phyloP scores from a whole-genome alignment of 2,113 vertebrate genomes.

The Chloropsis hardwickii region DNA sequence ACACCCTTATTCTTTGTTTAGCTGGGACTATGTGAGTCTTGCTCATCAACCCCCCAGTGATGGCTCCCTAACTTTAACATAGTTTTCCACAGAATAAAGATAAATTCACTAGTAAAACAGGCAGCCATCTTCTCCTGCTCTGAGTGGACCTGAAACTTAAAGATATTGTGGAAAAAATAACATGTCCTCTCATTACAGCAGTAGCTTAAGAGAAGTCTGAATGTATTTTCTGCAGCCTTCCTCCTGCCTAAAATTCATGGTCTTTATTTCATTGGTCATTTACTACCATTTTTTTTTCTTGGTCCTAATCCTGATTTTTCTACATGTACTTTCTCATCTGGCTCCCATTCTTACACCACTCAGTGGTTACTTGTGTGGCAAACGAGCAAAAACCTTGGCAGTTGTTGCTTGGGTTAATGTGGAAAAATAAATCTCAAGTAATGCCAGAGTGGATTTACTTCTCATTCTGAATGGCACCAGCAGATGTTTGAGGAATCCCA shows the following conservation, averaged over 20 bases:
- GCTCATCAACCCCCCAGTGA: neutral
- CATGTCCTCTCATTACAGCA: neutral
- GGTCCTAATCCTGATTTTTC: constrained; percentile 63
- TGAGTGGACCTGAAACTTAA: neutral
- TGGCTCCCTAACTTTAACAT: neutral
- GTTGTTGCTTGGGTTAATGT: constrained; percentile 72
- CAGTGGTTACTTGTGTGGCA: constrained; percentile 72
- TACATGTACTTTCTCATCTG: constrained; percentile 60
- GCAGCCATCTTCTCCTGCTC: neutral
- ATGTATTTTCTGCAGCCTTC: neutral
- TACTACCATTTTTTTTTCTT: constrained; percentile 5
- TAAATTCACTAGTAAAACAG: neutral
- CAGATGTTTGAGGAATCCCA: constrained; percentile 78
- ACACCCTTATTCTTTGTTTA: neutral
- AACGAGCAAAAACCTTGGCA: constrained; percentile 63
- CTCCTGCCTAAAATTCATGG: neutral
- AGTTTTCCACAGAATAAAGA: neutral
- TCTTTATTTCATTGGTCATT: constrained; percentile 34
- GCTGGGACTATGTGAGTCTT: accelerated
- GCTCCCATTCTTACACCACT: constrained; percentile 51
- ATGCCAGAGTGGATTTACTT: constrained; percentile 79
- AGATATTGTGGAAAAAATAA: neutral
- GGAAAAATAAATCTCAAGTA: constrained; percentile 79
- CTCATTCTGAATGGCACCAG: constrained; percentile 77
- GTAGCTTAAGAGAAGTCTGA: neutral